These are phyloP conservation scores for Zonotrichia albicollis DNA, from an alignment of 2,797 vertebrate genomes.

Conservation along the genomic window DNA sequence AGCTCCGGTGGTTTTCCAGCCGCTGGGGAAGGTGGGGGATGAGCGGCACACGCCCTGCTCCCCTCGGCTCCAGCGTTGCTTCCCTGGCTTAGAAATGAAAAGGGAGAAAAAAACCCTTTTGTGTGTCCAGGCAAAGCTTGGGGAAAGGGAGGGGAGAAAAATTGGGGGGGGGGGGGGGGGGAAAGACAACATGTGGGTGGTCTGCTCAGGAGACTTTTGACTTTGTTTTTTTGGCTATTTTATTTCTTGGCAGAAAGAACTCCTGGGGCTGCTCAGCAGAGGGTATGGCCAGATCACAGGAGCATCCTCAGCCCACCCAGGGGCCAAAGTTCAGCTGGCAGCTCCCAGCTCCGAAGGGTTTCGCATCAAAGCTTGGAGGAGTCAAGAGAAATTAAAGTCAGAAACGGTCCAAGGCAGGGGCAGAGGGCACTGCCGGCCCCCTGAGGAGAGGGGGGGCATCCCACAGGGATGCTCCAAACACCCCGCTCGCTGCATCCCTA, in stretches of 20 bases:
- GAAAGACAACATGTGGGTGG: conserved; percentile 37
- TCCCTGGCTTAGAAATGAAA: conserved; percentile 9
- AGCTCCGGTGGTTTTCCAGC: neutral
- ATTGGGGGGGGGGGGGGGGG: accelerated
- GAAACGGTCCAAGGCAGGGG: neutral
- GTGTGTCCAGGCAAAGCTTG: conserved; percentile 7
- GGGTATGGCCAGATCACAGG: conserved; percentile 45
- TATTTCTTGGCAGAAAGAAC: conserved; percentile 56
- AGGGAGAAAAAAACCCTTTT: neutral
- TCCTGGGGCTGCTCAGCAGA: conserved; percentile 45
- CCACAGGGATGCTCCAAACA: neutral
- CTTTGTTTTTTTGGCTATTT: conserved; percentile 59
- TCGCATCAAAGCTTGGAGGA: conserved; percentile 26
- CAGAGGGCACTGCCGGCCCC: neutral
- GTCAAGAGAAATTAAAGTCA: conserved; percentile 62
- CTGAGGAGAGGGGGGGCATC: neutral
- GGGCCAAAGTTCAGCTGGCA: conserved; percentile 57
- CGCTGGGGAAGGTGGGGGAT: neutral
- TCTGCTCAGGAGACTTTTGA: conserved; percentile 54
- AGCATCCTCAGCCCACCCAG: conserved; percentile 60
- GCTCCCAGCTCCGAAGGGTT: neutral
- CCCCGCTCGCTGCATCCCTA: accelerated
- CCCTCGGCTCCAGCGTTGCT: neutral
- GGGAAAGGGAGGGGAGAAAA: neutral
- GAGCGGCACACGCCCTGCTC: neutral